Base-by-base conservation (phyloP, 53 echinoderm and acorn worm genomes). In the Holothuria scabra region DNA sequence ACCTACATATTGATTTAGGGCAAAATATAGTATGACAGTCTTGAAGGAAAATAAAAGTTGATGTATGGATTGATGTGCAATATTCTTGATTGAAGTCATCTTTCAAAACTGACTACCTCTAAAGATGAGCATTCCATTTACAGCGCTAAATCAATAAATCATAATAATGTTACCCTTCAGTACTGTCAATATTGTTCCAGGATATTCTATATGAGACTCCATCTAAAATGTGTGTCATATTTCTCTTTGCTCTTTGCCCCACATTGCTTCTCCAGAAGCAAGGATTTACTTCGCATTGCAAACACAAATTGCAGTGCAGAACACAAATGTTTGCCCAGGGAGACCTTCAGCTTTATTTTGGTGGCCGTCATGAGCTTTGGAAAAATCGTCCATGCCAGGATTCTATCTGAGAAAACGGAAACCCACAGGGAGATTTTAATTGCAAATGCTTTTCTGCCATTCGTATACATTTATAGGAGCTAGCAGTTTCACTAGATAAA, bases 211-310 rank as follows among this genome's bases (percentile, higher is more conserved):
- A 25, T 26, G 12, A 71, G 71, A 48, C 48, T 70, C n/a, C 37
- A 3, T 25, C 24, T 0, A 71, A 22, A 71, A 71, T 46, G 44
- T 71, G 20, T 71, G 71, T 71, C 71, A 71, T 21, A 12, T 24
- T 71, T 71, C 23, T 48, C 71, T 71, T 71, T 71, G 71, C 71
- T 71, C 71, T 71, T 71, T 71, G 71, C 71, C 71, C 71, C 71
- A 26, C 48, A 46, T 71, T 71, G 12, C 33, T 30, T 41, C 31
- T 25, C 49, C 44, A 71, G 44, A 23, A 48, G 23, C 71, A 71
- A 22, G 24, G 46, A 33, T 71, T 71, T 71, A 24, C 44, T 48
- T 23, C 48, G 37, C 44, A 71, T 25, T 28, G 71, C 71, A 71
- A 71, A 48, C 24, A 71, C 46, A 71, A 26, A 12, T 44, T 21